Evolutionary conservation across 2,113 vertebrate species (phyloP), one percentile per base, ranked within the genome.

Genomic region (Poicephalus meyeri): DNA sequence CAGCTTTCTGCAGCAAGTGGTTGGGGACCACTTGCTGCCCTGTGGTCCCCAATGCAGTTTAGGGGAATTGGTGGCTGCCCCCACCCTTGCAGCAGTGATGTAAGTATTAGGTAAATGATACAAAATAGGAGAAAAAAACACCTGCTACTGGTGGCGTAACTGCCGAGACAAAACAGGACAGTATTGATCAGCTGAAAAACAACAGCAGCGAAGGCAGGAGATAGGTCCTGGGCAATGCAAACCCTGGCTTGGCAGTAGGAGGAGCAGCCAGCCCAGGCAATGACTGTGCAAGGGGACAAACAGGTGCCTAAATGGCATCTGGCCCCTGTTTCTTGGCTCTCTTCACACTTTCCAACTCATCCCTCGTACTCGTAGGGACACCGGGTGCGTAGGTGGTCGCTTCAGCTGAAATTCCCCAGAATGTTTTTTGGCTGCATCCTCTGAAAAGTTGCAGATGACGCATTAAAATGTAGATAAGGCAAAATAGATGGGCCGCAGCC

Each of bases 71-170:
- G 47, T 23, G 64, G 10, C 56, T 16, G 7, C 20, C 44, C 37
- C 33, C 70, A 44, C 35, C 3, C 0, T 71, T 15, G 49, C 55
- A 58, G 83, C 56, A 19, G 8, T 0, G 35, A 4, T 3, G 25
- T 6, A 29, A n/a, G 56, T 11, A 7, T 10, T 3, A 16, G 31
- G 10, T 37, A 52, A 66, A 13, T 0, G 5, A n/a, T 0, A 49
- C 3, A 13, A 35, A 79, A 7, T 0, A 13, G 66, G n/a, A 33
- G 24, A 60, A 50, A 44, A 39, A 46, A 1, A 0, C 6, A 4
- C 28, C 21, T 5, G 4, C 46, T 20, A 0, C 12, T 11, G 1
- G 0, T 13, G n/a, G 29, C 31, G 8, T 4, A 11, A 21, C 35
- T 35, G 52, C 50, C 78, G 35, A 39, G n/a, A 10, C 29, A 10